phyloP scores from a whole-genome alignment of 1,140 invertebrate genomes.

The Capitella teleta region DNA sequence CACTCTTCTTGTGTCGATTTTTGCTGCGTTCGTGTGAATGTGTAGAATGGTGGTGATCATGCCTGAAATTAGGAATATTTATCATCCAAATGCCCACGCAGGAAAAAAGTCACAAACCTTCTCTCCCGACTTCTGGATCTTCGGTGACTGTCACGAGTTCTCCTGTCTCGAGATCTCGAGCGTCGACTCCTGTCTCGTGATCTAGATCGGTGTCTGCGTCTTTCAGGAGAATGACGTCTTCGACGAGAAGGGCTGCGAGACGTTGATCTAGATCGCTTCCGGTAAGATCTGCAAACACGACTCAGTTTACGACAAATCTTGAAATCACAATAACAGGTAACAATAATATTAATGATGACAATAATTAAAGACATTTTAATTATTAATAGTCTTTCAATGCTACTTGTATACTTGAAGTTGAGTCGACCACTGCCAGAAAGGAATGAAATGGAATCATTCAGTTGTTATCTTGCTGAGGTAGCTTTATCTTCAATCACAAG shows the following conservation, averaged over 20 bases:
- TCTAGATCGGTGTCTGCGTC: slow-evolving; percentile 3
- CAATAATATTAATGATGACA: neutral
- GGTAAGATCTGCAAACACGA: slow-evolving; percentile 21
- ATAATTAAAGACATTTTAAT: neutral
- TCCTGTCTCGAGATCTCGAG: slow-evolving; percentile 20
- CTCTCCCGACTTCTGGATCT: slow-evolving; percentile 7
- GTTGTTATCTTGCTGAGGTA: too few species aligned
- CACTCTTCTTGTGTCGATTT: neutral
- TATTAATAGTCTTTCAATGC: neutral
- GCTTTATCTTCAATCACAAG: too few species aligned
- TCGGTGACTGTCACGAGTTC: slow-evolving; percentile 11
- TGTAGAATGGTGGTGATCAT: neutral
- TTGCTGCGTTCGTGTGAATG: neutral
- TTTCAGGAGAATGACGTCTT: neutral
- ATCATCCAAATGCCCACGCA: slow-evolving; percentile 16
- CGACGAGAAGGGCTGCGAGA: neutral
- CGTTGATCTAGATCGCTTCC: slow-evolving; percentile 18
- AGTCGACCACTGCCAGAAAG: too few species aligned
- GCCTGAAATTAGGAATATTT: slow-evolving; percentile 3
- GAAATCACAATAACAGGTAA: neutral
- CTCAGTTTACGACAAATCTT: neutral
- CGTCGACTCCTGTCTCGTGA: slow-evolving; percentile 14
- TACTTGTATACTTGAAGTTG: neutral
- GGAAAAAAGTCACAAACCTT: slow-evolving; percentile 1
- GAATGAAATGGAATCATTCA: neutral